Evolutionary conservation across 2,888 invertebrate species (phyloP).

Genomic region (Diaperis boleti): DNA sequence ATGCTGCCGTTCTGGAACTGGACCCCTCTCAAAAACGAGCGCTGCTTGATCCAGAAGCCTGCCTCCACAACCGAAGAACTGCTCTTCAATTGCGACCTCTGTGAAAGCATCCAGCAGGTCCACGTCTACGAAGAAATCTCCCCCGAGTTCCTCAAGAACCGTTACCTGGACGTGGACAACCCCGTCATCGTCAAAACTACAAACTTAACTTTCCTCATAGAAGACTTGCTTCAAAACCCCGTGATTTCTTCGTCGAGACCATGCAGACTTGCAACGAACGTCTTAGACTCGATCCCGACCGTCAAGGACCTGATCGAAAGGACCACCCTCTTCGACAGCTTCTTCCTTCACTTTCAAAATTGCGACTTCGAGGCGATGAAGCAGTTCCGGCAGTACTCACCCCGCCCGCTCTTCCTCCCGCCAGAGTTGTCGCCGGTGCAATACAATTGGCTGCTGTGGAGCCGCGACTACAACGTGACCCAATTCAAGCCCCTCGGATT

Average conservation of each 20-base stretch:
- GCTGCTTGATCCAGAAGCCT: slow-evolving; percentile 74
- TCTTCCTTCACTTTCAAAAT: slow-evolving; percentile 90
- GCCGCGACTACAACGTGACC: slow-evolving; percentile 79
- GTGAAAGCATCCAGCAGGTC: slow-evolving; percentile 67
- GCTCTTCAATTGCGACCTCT: slow-evolving; percentile 72
- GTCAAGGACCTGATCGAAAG: slow-evolving; percentile 68
- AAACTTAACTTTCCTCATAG: slow-evolving; percentile 66
- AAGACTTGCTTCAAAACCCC: slow-evolving; percentile 69
- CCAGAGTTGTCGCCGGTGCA: slow-evolving; percentile 85
- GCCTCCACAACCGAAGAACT: slow-evolving; percentile 56
- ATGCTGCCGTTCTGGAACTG: slow-evolving; percentile 87
- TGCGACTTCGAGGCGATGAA: slow-evolving; percentile 87
- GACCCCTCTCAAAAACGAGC: slow-evolving; percentile 77
- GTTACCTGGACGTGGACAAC: slow-evolving; percentile 68
- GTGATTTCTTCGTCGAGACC: slow-evolving; percentile 75
- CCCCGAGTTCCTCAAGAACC: slow-evolving; percentile 53
- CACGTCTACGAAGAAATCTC: slow-evolving; percentile 62
- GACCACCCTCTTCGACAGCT: slow-evolving; percentile 71
- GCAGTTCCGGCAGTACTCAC: slow-evolving; percentile 80
- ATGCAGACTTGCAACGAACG: slow-evolving; percentile 84
- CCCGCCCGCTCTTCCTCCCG: slow-evolving; percentile 84
- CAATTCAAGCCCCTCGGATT: slow-evolving; percentile 79
- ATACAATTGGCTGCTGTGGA: slow-evolving; percentile 90
- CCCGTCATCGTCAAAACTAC: slow-evolving; percentile 76
- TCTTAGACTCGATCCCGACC: slow-evolving; percentile 64